These are phyloP conservation scores for Psammodynastes pulverulentus DNA, from an alignment of 2,113 vertebrate species.

Conservation along the genomic window DNA sequence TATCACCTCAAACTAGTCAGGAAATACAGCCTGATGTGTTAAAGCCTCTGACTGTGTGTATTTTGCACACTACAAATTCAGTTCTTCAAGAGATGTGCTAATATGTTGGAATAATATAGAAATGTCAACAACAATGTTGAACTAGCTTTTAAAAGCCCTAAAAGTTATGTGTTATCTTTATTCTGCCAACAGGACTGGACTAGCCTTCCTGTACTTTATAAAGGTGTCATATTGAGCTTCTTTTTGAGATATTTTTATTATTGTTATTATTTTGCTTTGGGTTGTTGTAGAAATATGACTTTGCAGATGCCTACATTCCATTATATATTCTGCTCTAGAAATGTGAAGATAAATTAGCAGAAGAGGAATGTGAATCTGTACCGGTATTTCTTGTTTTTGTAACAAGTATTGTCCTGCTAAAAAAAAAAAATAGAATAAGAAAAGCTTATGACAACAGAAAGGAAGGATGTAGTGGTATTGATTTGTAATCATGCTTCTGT, in stretches of 20 bases:
- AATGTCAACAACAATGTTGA: neutral
- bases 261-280: neutral
- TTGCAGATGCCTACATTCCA: neutral
- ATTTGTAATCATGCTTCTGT: neutral
- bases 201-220: neutral
- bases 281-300: neutral
- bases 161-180: neutral
- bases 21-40: neutral
- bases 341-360: neutral
- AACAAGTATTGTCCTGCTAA: neutral
- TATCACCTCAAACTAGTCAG: neutral
- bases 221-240: neutral
- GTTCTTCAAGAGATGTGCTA: neutral
- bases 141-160: neutral
- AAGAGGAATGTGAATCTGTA: neutral
- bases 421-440: neutral
- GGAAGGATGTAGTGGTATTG: neutral
- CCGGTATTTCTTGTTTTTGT: neutral
- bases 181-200: neutral
- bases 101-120: neutral
- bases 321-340: neutral
- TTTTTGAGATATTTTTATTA: neutral
- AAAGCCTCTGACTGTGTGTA: neutral
- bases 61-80: neutral
- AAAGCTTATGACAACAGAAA: neutral